phyloP scores from a whole-genome alignment of 1,140 invertebrate species.

The Capitella teleta region DNA sequence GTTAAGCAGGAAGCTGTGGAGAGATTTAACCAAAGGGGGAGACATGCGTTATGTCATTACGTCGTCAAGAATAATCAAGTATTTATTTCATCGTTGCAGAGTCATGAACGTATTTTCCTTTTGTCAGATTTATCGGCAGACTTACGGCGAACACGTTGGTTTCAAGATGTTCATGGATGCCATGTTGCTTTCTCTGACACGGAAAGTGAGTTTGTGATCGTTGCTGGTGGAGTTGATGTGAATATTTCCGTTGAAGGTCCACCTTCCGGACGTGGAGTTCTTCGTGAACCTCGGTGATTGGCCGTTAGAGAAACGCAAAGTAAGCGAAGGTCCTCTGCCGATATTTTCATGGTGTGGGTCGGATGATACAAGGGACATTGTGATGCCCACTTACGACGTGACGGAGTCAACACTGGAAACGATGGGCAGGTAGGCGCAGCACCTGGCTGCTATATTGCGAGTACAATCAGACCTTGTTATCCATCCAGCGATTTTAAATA shows the following conservation, averaged over 20 bases:
- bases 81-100: not conserved
- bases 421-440: constrained; percentile 63
- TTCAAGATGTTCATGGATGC: constrained; percentile 93
- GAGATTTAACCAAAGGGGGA: constrained; percentile 59
- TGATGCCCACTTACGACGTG: constrained; percentile 90
- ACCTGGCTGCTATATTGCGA: too few species aligned
- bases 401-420: constrained; percentile 81
- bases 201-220: constrained; percentile 52
- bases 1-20: constrained; percentile 53
- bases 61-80: constrained; percentile 61
- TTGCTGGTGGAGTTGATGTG: not conserved
- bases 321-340: constrained; percentile 48
- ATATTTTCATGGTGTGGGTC: constrained; percentile 96
- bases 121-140: constrained; percentile 65
- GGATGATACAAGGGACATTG: constrained; percentile 68
- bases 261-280: constrained; percentile 77
- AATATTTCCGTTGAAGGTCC: constrained; percentile 22
- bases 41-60: constrained; percentile 83
- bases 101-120: not conserved
- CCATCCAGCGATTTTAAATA: too few species aligned
- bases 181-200: constrained; percentile 66
- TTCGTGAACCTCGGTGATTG: constrained; percentile 91
- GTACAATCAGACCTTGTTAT: too few species aligned
- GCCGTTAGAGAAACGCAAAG: constrained; percentile 55
- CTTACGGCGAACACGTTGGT: constrained; percentile 86